These are phyloP conservation scores for Orchestes rusci DNA, from an alignment of 2,888 invertebrate genomes.

Conservation along the genomic window DNA sequence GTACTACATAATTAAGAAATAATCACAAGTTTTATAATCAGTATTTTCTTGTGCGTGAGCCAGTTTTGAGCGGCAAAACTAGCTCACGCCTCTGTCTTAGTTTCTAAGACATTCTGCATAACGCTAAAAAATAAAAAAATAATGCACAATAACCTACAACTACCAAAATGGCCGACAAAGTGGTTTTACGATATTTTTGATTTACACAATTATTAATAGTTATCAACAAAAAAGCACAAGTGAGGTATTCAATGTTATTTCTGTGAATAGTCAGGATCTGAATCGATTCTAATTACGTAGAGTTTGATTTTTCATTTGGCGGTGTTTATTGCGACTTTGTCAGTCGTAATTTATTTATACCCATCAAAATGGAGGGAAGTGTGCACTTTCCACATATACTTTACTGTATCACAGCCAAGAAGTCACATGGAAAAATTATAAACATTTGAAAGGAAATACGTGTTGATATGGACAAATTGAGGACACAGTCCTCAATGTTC, in stretches of 20 bases:
- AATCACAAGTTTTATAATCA: conserved; percentile 17
- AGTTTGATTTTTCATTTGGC: too few relatives aligned
- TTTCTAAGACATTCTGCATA: conserved; percentile 17
- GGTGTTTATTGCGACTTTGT: too few relatives aligned
- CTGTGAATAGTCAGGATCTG: too few relatives aligned
- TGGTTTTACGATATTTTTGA: background rate
- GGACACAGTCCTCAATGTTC: too few relatives aligned
- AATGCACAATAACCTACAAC: conserved; percentile 12
- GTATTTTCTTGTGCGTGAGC: conserved; percentile 12
- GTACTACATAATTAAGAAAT: conserved; percentile 17
- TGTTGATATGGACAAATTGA: too few relatives aligned
- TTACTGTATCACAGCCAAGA: conserved; percentile 47
- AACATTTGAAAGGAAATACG: conserved; percentile 26
- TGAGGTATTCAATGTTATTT: conserved; percentile 38
- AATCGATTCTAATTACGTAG: conserved; percentile 26
- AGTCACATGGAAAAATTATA: conserved; percentile 43
- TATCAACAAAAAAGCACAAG: conserved; percentile 35
- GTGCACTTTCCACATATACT: conserved; percentile 41
- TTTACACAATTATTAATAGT: conserved; percentile 1
- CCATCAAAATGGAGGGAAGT: conserved; percentile 39
- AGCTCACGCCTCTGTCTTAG: conserved; percentile 9
- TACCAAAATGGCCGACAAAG: too few relatives aligned
- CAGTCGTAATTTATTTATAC: too few relatives aligned
- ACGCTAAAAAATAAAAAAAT: conserved; percentile 11
- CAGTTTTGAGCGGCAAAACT: too few relatives aligned